phyloP scores from a whole-genome alignment of 2,113 vertebrate species.

The Atrichornis clamosus region DNA sequence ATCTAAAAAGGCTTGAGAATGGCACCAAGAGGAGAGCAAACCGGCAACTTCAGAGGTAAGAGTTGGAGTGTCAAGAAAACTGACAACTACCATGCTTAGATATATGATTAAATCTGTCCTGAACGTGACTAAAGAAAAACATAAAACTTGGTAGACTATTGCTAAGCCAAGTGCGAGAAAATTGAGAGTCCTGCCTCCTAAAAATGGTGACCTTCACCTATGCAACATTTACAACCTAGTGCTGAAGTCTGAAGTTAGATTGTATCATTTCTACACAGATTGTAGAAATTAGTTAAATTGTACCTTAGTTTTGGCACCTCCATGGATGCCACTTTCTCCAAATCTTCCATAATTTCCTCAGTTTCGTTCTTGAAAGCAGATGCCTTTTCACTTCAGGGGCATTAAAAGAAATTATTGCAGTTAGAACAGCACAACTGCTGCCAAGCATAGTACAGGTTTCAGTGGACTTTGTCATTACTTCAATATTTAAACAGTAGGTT shows the following conservation, averaged over 20 bases:
- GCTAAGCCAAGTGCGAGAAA: neutral
- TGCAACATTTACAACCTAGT: neutral
- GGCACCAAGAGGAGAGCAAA: neutral
- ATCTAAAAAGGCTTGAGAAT: neutral
- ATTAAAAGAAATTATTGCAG: neutral
- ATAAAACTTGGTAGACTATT: neutral
- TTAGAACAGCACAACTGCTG: neutral
- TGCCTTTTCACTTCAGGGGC: neutral
- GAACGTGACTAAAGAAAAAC: neutral
- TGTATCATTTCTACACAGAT: neutral
- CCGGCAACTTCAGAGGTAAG: neutral
- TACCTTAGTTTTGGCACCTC: neutral
- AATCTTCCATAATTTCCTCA: neutral
- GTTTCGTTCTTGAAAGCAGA: neutral
- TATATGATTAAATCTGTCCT: neutral
- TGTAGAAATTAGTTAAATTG: neutral
- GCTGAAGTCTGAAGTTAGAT: neutral
- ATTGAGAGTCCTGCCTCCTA: neutral
- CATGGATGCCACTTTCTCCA: neutral
- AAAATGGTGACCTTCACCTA: neutral
- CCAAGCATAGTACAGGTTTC: neutral
- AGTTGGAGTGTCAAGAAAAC: neutral
- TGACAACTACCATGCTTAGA: neutral
- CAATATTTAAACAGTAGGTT: neutral
- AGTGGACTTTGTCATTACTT: neutral